phyloP scores from a whole-genome alignment of 2,113 vertebrate genomes.

The Lophochroa leadbeateri region DNA sequence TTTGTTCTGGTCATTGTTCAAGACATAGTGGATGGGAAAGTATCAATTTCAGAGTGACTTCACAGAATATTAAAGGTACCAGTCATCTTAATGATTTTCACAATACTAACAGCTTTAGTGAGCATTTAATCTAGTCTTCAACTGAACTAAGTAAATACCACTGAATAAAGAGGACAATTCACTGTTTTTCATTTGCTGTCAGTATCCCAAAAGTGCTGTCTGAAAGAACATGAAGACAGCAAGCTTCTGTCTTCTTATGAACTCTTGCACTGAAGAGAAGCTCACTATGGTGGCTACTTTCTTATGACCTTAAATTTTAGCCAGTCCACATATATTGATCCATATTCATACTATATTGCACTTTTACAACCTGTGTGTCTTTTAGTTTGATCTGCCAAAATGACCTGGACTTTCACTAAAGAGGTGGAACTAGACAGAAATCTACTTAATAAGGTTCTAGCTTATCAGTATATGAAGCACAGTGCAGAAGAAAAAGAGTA shows the following conservation, averaged over 20 bases:
- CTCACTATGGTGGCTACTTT: background rate
- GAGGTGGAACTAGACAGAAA: background rate
- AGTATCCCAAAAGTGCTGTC: background rate
- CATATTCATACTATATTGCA: background rate
- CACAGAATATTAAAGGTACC: background rate
- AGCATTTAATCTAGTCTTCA: background rate
- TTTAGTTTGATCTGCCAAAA: background rate
- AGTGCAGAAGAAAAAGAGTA: background rate
- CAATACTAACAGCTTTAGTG: background rate
- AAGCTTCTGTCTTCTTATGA: background rate
- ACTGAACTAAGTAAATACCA: background rate
- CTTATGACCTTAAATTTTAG: background rate
- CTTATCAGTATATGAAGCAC: background rate
- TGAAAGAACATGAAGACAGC: background rate
- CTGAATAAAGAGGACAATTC: background rate
- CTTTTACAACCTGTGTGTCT: background rate
- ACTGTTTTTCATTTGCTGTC: background rate
- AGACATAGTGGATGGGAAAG: background rate
- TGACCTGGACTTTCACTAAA: background rate
- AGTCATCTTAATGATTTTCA: background rate
- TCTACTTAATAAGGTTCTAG: background rate
- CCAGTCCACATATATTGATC: background rate
- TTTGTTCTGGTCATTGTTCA: background rate
- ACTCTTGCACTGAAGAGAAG: background rate
- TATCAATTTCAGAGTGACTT: background rate